phyloP scores from a whole-genome alignment of 2,888 invertebrate species.

The Meteorus cinctellus region DNA sequence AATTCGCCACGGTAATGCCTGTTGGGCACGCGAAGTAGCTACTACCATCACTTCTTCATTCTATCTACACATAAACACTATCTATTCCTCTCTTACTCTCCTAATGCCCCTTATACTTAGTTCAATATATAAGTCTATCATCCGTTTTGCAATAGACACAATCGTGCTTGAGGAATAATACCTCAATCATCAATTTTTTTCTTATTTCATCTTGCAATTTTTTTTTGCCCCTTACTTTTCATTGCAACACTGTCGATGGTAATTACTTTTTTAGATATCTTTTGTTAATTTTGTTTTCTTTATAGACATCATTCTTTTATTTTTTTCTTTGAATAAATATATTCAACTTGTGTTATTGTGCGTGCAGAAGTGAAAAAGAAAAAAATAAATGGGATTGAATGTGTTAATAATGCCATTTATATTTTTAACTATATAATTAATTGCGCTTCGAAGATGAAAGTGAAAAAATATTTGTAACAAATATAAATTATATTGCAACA shows the following conservation, averaged over 20 bases:
- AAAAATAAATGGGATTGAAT: neutral
- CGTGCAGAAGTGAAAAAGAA: neutral
- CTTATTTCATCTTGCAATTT: conserved; percentile 7
- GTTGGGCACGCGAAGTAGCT: conserved; percentile 54
- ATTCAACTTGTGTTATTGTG: neutral
- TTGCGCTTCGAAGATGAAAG: neutral
- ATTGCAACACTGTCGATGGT: conserved; percentile 10
- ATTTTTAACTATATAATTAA: conserved; percentile 10
- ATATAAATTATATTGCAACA: neutral
- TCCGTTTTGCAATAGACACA: conserved; percentile 25
- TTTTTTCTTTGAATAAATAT: neutral
- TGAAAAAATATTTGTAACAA: neutral
- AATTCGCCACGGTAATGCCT: conserved; percentile 49
- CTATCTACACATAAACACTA: conserved; percentile 2
- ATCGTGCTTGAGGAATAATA: conserved; percentile 13
- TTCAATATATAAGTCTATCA: conserved; percentile 33
- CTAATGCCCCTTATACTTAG: neutral
- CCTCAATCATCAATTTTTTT: conserved; percentile 25
- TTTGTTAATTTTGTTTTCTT: neutral
- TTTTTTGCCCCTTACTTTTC: neutral
- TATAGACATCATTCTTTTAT: neutral
- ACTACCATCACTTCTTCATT: conserved; percentile 45
- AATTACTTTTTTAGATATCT: conserved; percentile 8
- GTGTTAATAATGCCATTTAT: conserved; percentile 2
- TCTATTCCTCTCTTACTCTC: conserved; percentile 11